Base-by-base conservation (phyloP, 2,113 vertebrate genomes). In the Nerophis lumbriciformis region DNA sequence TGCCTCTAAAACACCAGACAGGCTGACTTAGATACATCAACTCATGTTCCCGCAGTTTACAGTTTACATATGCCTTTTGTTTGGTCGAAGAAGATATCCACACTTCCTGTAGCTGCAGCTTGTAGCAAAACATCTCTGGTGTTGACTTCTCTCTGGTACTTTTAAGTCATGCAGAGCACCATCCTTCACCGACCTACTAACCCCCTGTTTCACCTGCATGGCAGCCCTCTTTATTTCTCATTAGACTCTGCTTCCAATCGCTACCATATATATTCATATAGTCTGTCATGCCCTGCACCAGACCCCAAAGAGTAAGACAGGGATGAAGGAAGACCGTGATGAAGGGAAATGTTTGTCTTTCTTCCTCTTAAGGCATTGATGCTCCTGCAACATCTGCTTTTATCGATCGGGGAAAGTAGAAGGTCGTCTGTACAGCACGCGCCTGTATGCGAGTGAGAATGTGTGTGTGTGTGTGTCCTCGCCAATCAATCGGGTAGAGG, bases 331-430 rank as follows among this genome's bases (percentile, higher is more conserved):
- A 53, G 5, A 45, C 16, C 63, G 14, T 48, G 55, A 58, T 1
- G 2, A n/a, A 50, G 16, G 63, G 6, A 73, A 73, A 82, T 73
- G 75, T 80, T 76, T 72, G 48, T 81, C 74, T 77, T 63, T 19
- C 48, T 28, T 77, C 8, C 21, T 68, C 60, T 59, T 68, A 37
- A 35, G 54, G 63, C 10, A 13, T 62, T 63, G 65, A 75, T 73
- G 59, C 71, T 65, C 72, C 61, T 48, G 60, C 42, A 11, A 59
- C 1, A 45, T 71, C 3, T 47, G 50, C 48, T 21, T 66, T 48
- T 63, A 83, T 81, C 21, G 72, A 81, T 65, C 35, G 15, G 11
- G 54, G 57, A 61, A 62, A 75, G 54, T 62, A 57, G 78, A 83
- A 78, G 76, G 78, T 76, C 78, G 66, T 79, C 50, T 48, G 69